Base-by-base conservation (phyloP, 2,888 invertebrate genomes). In the Melanostoma mellinum region DNA sequence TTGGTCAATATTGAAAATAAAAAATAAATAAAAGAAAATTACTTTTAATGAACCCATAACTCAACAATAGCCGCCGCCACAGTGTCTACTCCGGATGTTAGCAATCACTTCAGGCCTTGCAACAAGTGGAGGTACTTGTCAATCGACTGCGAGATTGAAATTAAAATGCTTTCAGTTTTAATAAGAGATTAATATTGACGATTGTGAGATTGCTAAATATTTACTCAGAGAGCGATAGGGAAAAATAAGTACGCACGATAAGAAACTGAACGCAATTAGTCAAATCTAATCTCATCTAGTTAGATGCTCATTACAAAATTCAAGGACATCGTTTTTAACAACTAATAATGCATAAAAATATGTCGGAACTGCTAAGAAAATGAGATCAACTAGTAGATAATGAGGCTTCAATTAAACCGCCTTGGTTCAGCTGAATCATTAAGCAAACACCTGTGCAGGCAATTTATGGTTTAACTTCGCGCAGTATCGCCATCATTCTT, bases 351-450 rank as follows among this genome's bases (percentile, higher is more conserved):
- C 20, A 20, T 20, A 20, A 20, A 20, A 20, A 20, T 20, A 20
- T 20, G 20, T 20, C 20, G 20, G 20, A 20, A 20, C 20, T 20
- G 20, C 20, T 20, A 20, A 46, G 46, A 48, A 56, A 56, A 46
- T 33, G 20, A 55, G 53, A 55, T 42, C 20, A 67, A 67, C 44
- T 36, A 6, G 9, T 30, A n/a, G 55, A 55, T 56, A 46, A 30
- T 36, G 2, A 5, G 9, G 8, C 46, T 68, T 36, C 46, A 68
- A 55, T 55, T 68, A 36, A 68, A 0, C 68, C 48, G 3, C 20
- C 8, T 42, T 44, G 52, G 50, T 53, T 46, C 32, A 48, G 9
- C 48, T 58, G 48, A 58, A 38, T 69, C 69, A 52, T 58, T 30
- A 36, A 55, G 36, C 20, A 6, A 56, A 20, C 20, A 56, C 55